Percentiles rank a stretch among this genome's conserved stretches.
Conservation (phyloP, 2,888 invertebrate genomes). For the Sminthurides aquaticus region DNA sequence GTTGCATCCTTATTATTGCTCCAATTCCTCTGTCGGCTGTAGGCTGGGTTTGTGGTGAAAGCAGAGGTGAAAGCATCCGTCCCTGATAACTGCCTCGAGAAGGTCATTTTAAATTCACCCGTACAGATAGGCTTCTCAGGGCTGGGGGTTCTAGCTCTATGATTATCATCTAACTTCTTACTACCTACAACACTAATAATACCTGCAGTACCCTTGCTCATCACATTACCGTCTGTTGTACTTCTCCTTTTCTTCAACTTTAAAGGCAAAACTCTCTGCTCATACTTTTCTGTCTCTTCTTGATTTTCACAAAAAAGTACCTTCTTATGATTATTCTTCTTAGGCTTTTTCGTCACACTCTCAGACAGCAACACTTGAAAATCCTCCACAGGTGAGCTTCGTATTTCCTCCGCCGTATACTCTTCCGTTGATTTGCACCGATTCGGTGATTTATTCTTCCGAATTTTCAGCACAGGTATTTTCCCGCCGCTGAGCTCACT, state of each 20-base stretch:
- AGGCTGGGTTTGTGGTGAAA: neutral
- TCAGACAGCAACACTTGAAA: neutral
- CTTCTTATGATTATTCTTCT: neutral
- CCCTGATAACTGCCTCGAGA: neutral
- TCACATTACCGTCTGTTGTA: constrained; percentile 21
- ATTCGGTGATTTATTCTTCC: neutral
- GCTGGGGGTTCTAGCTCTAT: neutral
- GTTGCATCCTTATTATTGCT: neutral
- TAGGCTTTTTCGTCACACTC: constrained; percentile 6
- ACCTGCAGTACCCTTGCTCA: constrained; percentile 12
- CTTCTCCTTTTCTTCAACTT: constrained; percentile 20
- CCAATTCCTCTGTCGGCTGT: neutral
- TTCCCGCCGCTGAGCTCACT: neutral
- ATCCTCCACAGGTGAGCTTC: neutral
- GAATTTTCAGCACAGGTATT: neutral
- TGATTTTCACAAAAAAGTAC: neutral
- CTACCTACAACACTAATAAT: too few species aligned
- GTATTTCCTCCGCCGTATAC: neutral
- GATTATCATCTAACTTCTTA: too few species aligned
- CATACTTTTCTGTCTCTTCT: neutral
- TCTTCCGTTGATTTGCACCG: neutral
- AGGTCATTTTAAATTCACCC: neutral
- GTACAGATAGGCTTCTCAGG: neutral
- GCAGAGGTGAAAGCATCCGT: neutral
- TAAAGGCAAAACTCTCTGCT: constrained; percentile 20